Evolutionary conservation across 2,888 invertebrate genomes (phyloP).

Genomic region (Andrena haemorrhoa): DNA sequence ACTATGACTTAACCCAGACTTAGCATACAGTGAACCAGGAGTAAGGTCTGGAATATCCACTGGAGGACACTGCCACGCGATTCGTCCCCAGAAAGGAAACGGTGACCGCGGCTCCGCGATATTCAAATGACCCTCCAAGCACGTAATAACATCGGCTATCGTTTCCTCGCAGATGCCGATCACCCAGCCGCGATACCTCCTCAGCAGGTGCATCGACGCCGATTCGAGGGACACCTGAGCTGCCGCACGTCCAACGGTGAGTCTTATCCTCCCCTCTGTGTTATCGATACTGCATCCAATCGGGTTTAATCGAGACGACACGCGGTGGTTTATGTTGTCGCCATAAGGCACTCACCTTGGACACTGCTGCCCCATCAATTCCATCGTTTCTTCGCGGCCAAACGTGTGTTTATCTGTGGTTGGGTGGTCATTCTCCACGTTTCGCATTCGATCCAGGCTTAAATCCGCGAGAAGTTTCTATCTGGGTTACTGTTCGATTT

Average conservation of each 20-base stretch:
- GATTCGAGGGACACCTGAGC: conserved; percentile 64
- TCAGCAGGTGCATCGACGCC: conserved; percentile 65
- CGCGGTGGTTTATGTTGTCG: conserved; percentile 30
- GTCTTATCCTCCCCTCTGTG: conserved; percentile 4
- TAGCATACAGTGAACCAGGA: too few species aligned
- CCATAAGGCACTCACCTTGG: background rate
- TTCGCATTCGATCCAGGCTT: too few species aligned
- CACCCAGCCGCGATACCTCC: conserved; percentile 61
- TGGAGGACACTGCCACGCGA: background rate
- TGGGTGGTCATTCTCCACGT: too few species aligned
- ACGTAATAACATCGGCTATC: conserved; percentile 55
- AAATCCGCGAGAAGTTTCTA: too few species aligned
- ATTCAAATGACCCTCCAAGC: conserved; percentile 27
- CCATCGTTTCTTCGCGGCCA: background rate
- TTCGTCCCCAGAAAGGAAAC: background rate
- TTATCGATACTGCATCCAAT: conserved; percentile 41
- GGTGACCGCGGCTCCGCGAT: conserved; percentile 23
- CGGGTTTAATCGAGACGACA: conserved; percentile 33
- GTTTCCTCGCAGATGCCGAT: conserved; percentile 57
- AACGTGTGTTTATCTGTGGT: background rate
- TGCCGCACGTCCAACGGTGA: conserved; percentile 28
- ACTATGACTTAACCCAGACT: too few species aligned
- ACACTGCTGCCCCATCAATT: background rate
- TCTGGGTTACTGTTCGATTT: background rate
- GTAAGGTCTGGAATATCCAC: too few species aligned